Conservation (phyloP, 2,888 invertebrate species). For the Hydroisotoma schaefferi region DNA sequence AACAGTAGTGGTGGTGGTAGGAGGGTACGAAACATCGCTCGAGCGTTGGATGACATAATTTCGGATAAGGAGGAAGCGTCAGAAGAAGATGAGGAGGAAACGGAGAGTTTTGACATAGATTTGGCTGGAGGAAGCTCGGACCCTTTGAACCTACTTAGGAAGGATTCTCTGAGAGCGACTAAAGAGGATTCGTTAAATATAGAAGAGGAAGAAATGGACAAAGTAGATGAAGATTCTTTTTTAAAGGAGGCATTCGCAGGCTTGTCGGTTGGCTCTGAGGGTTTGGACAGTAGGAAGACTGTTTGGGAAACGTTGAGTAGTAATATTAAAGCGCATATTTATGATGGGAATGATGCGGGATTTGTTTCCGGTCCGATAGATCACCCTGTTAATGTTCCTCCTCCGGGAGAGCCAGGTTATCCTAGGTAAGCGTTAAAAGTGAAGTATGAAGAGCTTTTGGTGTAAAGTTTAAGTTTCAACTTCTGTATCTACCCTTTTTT, state of each 20-base stretch:
- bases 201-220: neutral
- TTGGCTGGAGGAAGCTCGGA: neutral
- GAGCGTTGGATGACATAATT: slow-evolving; percentile 30
- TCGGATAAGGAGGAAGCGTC: slow-evolving; percentile 15
- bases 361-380: slow-evolving; percentile 11
- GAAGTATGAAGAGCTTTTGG: neutral
- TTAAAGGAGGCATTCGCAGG: neutral
- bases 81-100: neutral
- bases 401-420: neutral
- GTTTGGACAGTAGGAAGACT: neutral
- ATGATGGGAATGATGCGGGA: slow-evolving; percentile 14
- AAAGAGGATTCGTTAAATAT: neutral
- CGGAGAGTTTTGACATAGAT: slow-evolving; percentile 13
- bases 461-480: neutral
- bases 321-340: slow-evolving; percentile 17
- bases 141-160: neutral
- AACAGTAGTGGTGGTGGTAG: slow-evolving; percentile 7
- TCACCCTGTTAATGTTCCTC: neutral
- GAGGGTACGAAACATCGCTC: slow-evolving; percentile 20
- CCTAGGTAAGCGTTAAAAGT: neutral
- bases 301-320: slow-evolving; percentile 16
- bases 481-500: neutral
- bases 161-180: neutral
- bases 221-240: neutral
- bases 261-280: too few relatives aligned